Evolutionary conservation across 30 jellyfish, hydroid and myxozoan genomes (phyloP).

Genomic region (Morbakka virulenta): DNA sequence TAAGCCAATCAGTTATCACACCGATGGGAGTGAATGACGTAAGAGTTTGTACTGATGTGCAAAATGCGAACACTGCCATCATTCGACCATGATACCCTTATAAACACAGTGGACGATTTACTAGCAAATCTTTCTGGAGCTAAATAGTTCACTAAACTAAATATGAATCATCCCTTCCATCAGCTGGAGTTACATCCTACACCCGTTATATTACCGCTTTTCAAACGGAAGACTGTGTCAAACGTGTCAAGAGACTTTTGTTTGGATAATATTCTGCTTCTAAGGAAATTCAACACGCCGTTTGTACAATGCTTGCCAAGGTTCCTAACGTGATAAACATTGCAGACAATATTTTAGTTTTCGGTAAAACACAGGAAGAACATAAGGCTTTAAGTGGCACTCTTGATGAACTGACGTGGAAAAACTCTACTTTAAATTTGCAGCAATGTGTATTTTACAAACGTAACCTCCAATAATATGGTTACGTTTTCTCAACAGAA

Average conservation of each 20-base stretch:
- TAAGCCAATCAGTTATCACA: no score
- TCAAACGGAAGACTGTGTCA: slow-evolving; percentile 15
- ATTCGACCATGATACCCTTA: no score
- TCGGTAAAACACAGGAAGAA: neutral
- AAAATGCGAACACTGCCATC: no score
- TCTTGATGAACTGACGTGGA: slow-evolving; percentile 1
- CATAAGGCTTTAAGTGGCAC: neutral
- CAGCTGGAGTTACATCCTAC: slow-evolving; percentile 1
- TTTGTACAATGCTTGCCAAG: neutral
- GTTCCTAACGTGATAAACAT: neutral
- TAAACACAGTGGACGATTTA: no score
- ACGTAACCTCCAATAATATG: slow-evolving; percentile 12
- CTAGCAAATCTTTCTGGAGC: no score
- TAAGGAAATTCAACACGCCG: neutral
- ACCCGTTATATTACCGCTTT: slow-evolving; percentile 4
- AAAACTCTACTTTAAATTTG: slow-evolving; percentile 3
- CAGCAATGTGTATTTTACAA: slow-evolving; percentile 13
- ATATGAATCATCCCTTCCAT: slow-evolving; percentile 30
- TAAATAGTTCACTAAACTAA: no score
- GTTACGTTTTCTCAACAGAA: slow-evolving; percentile 10
- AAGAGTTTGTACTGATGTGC: no score
- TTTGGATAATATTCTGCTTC: neutral
- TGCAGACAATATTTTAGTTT: neutral
- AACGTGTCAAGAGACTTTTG: slow-evolving; percentile 4
- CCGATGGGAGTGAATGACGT: no score